Percentiles rank a stretch among this genome's conserved stretches.
Evolutionary conservation across 37 sponge, comb jelly and placozoan species (phyloP).

Genomic region (Aplysina aerophoba): DNA sequence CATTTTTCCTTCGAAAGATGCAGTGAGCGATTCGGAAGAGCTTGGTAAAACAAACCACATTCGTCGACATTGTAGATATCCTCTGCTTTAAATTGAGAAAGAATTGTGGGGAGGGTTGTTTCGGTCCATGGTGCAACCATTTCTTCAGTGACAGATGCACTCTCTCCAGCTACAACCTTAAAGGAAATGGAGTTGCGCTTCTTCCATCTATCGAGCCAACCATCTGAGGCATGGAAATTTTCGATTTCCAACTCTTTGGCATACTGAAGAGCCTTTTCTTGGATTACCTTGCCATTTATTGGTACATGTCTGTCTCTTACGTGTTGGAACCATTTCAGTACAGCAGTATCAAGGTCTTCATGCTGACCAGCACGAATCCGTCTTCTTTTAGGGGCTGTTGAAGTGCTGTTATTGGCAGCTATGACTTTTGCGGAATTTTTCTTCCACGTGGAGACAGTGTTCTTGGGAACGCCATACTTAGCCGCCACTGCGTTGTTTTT

Average conservation of each 20-base stretch:
- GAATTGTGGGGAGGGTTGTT: neutral
- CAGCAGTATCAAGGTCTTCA: neutral
- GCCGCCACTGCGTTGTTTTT: too few relatives aligned
- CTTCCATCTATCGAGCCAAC: constrained; percentile 11
- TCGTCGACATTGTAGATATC: constrained; percentile 28
- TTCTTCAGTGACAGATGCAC: neutral
- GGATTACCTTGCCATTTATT: constrained; percentile 13
- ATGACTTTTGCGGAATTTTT: neutral
- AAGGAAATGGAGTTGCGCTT: neutral
- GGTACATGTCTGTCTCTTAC: constrained; percentile 1
- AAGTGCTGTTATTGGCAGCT: neutral
- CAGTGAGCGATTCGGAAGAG: constrained; percentile 5
- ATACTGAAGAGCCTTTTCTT: neutral
- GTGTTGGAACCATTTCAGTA: constrained; percentile 1
- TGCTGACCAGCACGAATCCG: constrained; percentile 1
- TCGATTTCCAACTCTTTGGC: neutral
- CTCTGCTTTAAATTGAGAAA: neutral
- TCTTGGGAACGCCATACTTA: constrained; percentile 5
- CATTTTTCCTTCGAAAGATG: neutral
- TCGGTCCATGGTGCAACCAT: constrained; percentile 18
- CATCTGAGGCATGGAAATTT: constrained; percentile 5
- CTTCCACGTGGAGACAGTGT: constrained; percentile 3
- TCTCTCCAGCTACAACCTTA: constrained; percentile 16
- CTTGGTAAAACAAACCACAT: constrained; percentile 6
- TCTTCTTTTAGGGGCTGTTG: too few relatives aligned